Percentiles rank a stretch among this genome's conserved stretches.
Conservation (phyloP, 2,797 vertebrate genomes). For the Hemitrygon akajei region DNA sequence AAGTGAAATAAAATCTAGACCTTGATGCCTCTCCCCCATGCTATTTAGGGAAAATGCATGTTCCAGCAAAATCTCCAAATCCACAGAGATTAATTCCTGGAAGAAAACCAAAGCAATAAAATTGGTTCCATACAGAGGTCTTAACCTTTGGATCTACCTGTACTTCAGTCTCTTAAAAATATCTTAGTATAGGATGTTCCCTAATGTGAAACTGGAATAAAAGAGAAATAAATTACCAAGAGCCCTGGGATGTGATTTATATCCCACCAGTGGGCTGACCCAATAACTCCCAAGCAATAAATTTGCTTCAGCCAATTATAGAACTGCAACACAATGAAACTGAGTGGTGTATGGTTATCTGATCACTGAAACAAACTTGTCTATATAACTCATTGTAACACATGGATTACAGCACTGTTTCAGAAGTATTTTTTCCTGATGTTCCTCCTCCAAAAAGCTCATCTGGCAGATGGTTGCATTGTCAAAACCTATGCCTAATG, state of each 20-base stretch:
- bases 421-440: neutral
- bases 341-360: constrained; percentile 27
- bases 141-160: constrained; percentile 35
- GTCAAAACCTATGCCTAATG: neutral
- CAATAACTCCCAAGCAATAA: constrained; percentile 22
- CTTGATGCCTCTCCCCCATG: constrained; percentile 15
- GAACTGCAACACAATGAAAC: constrained; percentile 1
- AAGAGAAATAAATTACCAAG: constrained; percentile 25
- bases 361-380: neutral
- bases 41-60: constrained; percentile 32
- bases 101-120: constrained; percentile 34
- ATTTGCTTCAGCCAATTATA: constrained; percentile 3
- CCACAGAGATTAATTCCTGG: constrained; percentile 35
- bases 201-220: neutral
- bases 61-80: constrained; percentile 36
- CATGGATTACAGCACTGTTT: neutral
- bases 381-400: neutral
- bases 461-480: neutral
- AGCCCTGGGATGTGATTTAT: constrained; percentile 29
- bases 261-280: neutral
- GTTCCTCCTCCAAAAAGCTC: neutral
- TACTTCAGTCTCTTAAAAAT: constrained; percentile 24
- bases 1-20: constrained; percentile 34
- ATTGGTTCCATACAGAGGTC: constrained; percentile 30
- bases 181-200: neutral